phyloP scores from a whole-genome alignment of 2,888 invertebrate species.

The Chrysolina haemoptera region DNA sequence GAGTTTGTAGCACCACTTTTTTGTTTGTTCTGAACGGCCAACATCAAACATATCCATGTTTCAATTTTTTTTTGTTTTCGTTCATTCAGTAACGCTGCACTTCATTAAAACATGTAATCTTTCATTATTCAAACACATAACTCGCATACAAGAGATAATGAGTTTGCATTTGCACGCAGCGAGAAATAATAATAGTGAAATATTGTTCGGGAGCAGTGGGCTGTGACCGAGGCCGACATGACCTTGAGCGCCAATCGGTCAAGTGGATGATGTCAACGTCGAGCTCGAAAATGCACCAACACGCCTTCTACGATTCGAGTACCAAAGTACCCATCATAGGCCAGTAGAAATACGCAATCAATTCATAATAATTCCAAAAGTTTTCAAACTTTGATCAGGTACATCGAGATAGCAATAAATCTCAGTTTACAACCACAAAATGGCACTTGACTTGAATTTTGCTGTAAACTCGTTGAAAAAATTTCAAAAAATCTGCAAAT shows the following conservation, averaged over 20 bases:
- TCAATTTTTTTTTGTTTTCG: background rate
- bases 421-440: too few species aligned
- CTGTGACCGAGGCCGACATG: conserved; percentile 54
- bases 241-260: conserved; percentile 57
- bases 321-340: conserved; percentile 21
- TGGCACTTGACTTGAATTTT: too few species aligned
- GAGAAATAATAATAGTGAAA: conserved; percentile 45
- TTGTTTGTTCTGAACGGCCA: too few species aligned
- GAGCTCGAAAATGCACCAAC: conserved; percentile 32
- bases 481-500: too few species aligned
- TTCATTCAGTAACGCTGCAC: conserved; percentile 8
- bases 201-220: conserved; percentile 57
- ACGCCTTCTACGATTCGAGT: conserved; percentile 24
- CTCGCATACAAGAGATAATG: conserved; percentile 28
- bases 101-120: conserved; percentile 13
- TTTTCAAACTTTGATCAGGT: too few species aligned
- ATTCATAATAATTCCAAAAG: too few species aligned
- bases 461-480: too few species aligned
- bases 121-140: conserved; percentile 19
- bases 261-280: conserved; percentile 55
- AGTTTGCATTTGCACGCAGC: conserved; percentile 36
- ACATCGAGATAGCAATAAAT: too few species aligned
- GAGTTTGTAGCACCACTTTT: too few species aligned
- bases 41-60: background rate
- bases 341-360: too few species aligned